A percentile compares a stretch with the other conserved stretches of the same genome.
phyloP scores from a whole-genome alignment of 2,888 invertebrate species.

The Apomyelois bistriatella region DNA sequence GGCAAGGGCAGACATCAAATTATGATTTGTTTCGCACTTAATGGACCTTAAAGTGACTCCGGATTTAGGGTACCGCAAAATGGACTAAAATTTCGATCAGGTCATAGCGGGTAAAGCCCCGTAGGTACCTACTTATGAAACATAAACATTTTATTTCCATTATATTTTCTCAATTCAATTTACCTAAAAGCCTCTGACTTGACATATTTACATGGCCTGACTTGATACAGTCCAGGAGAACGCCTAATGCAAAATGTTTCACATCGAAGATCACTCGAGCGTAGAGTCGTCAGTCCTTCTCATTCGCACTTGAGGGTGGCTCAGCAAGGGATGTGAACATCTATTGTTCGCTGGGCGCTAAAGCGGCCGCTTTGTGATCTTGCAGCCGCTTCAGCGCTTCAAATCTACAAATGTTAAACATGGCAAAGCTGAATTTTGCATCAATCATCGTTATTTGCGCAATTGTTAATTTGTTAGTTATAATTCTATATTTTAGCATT shows the following conservation, averaged over 20 bases:
- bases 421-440: constrained; percentile 5
- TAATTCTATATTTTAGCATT: too few species aligned
- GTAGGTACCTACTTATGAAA: too few species aligned
- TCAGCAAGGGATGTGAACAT: neutral
- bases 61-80: too few species aligned
- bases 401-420: constrained; percentile 12
- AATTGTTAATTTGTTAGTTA: too few species aligned
- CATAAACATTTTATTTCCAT: too few species aligned
- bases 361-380: constrained; percentile 13
- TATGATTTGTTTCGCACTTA: neutral
- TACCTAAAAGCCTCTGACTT: neutral
- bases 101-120: too few species aligned
- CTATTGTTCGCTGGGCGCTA: constrained; percentile 6
- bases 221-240: neutral
- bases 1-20: constrained; percentile 1
- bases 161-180: too few species aligned
- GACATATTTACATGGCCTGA: neutral
- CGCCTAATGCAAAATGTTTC: constrained; percentile 6
- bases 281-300: constrained; percentile 11
- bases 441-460: constrained; percentile 7
- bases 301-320: constrained; percentile 8
- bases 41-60: too few species aligned
- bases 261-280: constrained; percentile 6
- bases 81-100: too few species aligned
- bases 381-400: constrained; percentile 10